Evolutionary conservation across 2,888 invertebrate species (phyloP), one percentile per base, ranked within the genome.

Genomic region (Sesia bembeciformis): DNA sequence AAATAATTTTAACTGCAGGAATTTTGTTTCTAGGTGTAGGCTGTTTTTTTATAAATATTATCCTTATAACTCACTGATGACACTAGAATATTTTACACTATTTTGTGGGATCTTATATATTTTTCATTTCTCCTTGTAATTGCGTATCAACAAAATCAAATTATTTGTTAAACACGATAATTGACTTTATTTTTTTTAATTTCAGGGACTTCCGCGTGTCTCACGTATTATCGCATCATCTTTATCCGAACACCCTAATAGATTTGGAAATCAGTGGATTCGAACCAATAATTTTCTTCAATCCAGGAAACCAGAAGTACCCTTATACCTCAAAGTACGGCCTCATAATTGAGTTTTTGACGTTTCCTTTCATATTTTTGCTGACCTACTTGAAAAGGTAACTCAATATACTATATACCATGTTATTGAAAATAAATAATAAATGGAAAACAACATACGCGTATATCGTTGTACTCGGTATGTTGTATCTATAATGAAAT

Each of bases 211-310:
- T 95, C 92, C 90, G 96, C 62, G 91, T 96, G 42, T 93, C 93
- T 0, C 96, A 96, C 65, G 93, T 88, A 0, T 76, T 96, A 40
- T 95, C 95, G 40, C 96, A 96, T 74, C 96, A 96, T 71, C 81
- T 94, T 3, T 95, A 92, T 70, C 92, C 96, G 0, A 96, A 96
- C 69, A 94, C 96, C 0, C 79, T 94, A 2, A 91, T 93, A 77
- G 96, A 96, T 78, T 80, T 93, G 58, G 95, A 96, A 75, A 80
- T 95, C 1, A 92, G 93, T 56, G 82, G 86, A 61, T 85, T 92
- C 49, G 94, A 95, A 64, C 96, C 96, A 0, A 65, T 93, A n/a
- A 71, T 94, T 3, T 82, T 90, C 40, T 96, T 92, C 90, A 74
- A 93, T 54, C 95, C 95, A 0, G 74, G 92, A 52, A 93, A 92